Evolutionary conservation across 92 coral and sea anemone genomes (phyloP).

Genomic region (Isaurus tuberculatus): DNA sequence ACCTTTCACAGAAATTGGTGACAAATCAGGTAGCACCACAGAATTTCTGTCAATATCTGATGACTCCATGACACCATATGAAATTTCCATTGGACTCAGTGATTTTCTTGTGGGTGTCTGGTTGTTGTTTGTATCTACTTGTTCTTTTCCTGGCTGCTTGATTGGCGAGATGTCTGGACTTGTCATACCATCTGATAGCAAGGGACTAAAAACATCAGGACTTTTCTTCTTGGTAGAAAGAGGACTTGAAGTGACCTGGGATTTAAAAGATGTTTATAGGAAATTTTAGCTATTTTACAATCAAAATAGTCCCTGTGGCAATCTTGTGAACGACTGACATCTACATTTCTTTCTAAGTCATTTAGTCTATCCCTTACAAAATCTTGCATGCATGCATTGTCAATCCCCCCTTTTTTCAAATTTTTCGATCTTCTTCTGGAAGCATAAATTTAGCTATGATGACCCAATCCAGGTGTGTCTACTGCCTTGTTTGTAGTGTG

Average conservation of each 20-base stretch:
- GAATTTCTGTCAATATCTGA: slow-evolving; percentile 70
- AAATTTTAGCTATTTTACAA: neutral
- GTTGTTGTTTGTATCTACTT: slow-evolving; percentile 48
- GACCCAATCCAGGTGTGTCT: too few relatives aligned
- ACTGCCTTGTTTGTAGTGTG: too few relatives aligned
- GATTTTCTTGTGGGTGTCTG: slow-evolving; percentile 45
- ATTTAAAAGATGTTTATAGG: neutral
- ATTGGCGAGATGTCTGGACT: slow-evolving; percentile 95
- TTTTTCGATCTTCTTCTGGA: too few relatives aligned
- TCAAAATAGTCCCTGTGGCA: neutral
- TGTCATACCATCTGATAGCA: slow-evolving; percentile 52
- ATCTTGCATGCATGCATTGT: too few relatives aligned
- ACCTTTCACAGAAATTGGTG: slow-evolving; percentile 75
- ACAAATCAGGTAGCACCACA: slow-evolving; percentile 69
- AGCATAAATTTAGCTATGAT: too few relatives aligned
- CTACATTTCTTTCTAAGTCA: too few relatives aligned
- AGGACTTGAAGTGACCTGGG: slow-evolving; percentile 94
- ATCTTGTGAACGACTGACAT: too few relatives aligned
- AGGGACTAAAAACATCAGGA: slow-evolving; percentile 34
- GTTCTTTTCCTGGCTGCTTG: slow-evolving; percentile 43
- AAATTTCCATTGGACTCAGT: slow-evolving; percentile 57
- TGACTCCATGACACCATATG: slow-evolving; percentile 65
- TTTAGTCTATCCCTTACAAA: too few relatives aligned
- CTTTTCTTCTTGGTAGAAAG: slow-evolving; percentile 55
- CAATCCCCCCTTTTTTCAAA: too few relatives aligned